phyloP scores from a whole-genome alignment of 1,140 invertebrate species.

The Ctenoplectra terminalis region DNA sequence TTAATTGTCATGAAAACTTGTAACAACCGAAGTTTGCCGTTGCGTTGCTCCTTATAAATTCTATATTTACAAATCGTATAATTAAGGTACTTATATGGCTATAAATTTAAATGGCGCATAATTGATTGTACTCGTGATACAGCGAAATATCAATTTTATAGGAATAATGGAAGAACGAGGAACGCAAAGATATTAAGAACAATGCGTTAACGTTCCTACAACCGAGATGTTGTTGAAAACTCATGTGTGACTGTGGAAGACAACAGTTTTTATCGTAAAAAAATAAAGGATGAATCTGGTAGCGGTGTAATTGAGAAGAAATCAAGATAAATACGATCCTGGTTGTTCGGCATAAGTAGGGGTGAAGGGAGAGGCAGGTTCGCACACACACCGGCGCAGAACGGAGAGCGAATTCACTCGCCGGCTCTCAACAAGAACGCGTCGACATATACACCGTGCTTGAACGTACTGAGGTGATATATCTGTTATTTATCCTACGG shows the following conservation, averaged over 20 bases:
- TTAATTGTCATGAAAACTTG: not conserved
- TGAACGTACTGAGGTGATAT: constrained; percentile 65
- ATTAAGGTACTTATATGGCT: not conserved
- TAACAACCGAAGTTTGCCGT: not conserved
- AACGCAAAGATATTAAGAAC: not conserved
- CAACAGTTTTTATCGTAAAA: not conserved
- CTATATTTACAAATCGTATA: not conserved
- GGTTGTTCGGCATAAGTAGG: constrained; percentile 63
- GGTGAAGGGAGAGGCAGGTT: constrained; percentile 61
- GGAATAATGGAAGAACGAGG: not conserved
- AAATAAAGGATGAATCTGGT: not conserved
- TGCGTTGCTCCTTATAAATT: not conserved
- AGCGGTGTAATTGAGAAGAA: not conserved
- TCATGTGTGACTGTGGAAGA: not conserved
- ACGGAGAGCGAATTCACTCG: constrained; percentile 71
- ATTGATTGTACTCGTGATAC: not conserved
- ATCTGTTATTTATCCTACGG: constrained; percentile 67
- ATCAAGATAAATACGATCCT: constrained; percentile 57
- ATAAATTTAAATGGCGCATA: not conserved
- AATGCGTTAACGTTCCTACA: not conserved
- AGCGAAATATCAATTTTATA: not conserved
- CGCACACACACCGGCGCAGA: constrained; percentile 64
- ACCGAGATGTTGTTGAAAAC: not conserved
- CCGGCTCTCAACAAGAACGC: constrained; percentile 76
- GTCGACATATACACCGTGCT: constrained; percentile 74